Evolutionary conservation across 1,140 invertebrate species (phyloP).

Genomic region (Hyphantria cunea): DNA sequence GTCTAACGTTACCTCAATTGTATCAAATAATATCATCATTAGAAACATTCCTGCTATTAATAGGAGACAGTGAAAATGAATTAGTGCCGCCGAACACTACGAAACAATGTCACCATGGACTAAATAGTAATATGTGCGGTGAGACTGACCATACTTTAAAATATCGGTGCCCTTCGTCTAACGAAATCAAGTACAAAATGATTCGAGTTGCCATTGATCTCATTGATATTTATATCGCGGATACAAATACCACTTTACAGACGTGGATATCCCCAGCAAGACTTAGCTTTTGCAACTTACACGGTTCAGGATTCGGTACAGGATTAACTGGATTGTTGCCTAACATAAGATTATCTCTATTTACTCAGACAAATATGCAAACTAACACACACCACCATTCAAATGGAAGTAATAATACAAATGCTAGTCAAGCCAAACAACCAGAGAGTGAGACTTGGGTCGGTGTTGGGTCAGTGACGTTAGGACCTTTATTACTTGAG

Average conservation of each 20-base stretch:
- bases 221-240: slow-evolving; percentile 95
- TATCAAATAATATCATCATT: slow-evolving; percentile 93
- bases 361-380: slow-evolving; percentile 77
- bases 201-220: slow-evolving; percentile 94
- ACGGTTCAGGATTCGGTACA: slow-evolving; percentile 93
- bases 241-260: slow-evolving; percentile 93
- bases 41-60: slow-evolving; percentile 94
- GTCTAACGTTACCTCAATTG: slow-evolving; percentile 90
- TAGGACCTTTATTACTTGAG: slow-evolving; percentile 96
- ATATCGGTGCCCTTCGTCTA: slow-evolving; percentile 91
- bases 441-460: slow-evolving; percentile 90
- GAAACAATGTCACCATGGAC: slow-evolving; percentile 93
- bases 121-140: slow-evolving; percentile 88
- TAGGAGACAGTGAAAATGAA: slow-evolving; percentile 94
- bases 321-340: slow-evolving; percentile 95
- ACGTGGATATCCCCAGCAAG: slow-evolving; percentile 94
- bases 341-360: slow-evolving; percentile 81
- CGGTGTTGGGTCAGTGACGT: slow-evolving; percentile 93
- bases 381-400: slow-evolving; percentile 66
- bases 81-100: slow-evolving; percentile 89
- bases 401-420: slow-evolving; percentile 63
- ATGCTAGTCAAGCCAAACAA: slow-evolving; percentile 62
- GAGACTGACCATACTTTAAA: slow-evolving; percentile 87
- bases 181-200: slow-evolving; percentile 98
- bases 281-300: slow-evolving; percentile 95